Conservation (phyloP, 2,888 invertebrate species). For the Sphecodes monilicornis region DNA sequence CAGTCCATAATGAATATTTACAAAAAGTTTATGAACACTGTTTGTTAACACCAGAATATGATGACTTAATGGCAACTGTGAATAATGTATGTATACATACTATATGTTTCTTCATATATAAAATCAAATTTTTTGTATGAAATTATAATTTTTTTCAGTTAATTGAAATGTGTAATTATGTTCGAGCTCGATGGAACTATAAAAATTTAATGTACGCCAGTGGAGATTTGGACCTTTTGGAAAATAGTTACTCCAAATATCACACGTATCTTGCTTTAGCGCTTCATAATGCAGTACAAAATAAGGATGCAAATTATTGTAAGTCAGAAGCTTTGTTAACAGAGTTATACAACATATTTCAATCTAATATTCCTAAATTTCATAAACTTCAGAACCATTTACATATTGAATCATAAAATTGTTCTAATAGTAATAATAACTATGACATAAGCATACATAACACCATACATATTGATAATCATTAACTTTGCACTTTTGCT, state of each 20-base stretch:
- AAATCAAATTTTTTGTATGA: not conserved
- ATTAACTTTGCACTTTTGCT: conserved; percentile 49
- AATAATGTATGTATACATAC: conserved; percentile 76
- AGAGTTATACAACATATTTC: conserved; percentile 63
- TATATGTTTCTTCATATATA: not conserved
- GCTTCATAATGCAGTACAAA: conserved; percentile 80
- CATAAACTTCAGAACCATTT: not conserved
- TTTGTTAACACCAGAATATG: conserved; percentile 79
- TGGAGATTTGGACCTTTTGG: conserved; percentile 77
- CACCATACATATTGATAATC: conserved; percentile 44
- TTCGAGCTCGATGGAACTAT: conserved; percentile 79
- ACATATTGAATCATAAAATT: conserved; percentile 27
- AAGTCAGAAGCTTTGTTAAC: conserved; percentile 72
- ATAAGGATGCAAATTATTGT: conserved; percentile 82
- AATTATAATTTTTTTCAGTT: conserved; percentile 69
- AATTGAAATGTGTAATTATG: conserved; percentile 80
- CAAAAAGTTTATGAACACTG: conserved; percentile 82
- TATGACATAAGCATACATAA: conserved; percentile 17
- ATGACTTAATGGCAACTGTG: conserved; percentile 79
- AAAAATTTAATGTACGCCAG: conserved; percentile 74
- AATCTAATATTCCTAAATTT: conserved; percentile 47
- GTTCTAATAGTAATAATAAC: not conserved
- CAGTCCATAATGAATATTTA: conserved; percentile 82
- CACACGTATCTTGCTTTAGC: conserved; percentile 81
- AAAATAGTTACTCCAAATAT: conserved; percentile 81